Evolutionary conservation across 1,140 invertebrate species (phyloP).

Genomic region (Marisa cornuarietis): DNA sequence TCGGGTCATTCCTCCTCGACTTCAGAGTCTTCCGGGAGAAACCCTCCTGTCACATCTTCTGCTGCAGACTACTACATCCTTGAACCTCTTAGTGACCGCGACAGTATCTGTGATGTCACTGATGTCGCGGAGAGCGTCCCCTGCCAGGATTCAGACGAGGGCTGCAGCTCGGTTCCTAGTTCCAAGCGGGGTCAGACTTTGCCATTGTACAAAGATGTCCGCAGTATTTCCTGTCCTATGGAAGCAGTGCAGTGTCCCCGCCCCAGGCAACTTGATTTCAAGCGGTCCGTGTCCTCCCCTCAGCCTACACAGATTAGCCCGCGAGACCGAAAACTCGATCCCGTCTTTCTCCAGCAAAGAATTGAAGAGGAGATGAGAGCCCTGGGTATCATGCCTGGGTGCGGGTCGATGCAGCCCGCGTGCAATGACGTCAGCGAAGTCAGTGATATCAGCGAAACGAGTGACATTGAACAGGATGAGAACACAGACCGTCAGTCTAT

Average conservation of each 20-base stretch:
- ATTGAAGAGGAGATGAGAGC: slow-evolving; percentile 16
- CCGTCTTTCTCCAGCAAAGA: background rate
- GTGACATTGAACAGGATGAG: no score
- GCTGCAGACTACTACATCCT: slow-evolving; percentile 15
- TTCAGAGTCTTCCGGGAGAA: no score
- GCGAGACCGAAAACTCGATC: slow-evolving; percentile 1
- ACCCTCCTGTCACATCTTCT: no score
- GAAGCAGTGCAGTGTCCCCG: background rate
- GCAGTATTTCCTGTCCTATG: slow-evolving; percentile 1
- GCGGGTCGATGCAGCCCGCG: no score
- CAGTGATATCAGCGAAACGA: no score
- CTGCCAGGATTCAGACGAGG: no score
- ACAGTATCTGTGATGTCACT: background rate
- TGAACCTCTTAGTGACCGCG: slow-evolving; percentile 12
- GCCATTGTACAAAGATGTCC: background rate
- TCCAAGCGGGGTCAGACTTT: background rate
- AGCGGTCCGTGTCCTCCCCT: slow-evolving; percentile 11
- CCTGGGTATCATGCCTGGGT: background rate
- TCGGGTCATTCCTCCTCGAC: no score
- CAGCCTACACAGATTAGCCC: background rate
- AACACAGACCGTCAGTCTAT: no score
- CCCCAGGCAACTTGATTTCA: background rate
- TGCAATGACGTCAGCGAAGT: no score
- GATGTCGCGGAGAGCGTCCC: no score
- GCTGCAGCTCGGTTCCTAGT: no score